phyloP scores from a whole-genome alignment of 2,797 vertebrate genomes.

The Chaetodon trifasciatus region DNA sequence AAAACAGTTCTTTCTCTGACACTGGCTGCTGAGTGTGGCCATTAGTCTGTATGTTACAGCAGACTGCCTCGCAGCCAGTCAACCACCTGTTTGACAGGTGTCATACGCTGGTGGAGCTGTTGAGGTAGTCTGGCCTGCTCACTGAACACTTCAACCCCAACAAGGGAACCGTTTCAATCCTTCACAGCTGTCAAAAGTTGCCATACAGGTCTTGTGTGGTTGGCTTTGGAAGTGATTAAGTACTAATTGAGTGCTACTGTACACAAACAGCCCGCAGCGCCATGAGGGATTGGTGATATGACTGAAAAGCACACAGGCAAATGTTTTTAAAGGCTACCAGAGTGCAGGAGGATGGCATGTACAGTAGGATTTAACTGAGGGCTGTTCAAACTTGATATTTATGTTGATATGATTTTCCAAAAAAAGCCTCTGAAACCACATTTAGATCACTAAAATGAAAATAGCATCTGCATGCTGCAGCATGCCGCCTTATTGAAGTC shows the following conservation, averaged over 20 bases:
- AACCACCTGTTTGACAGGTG: conserved; percentile 23
- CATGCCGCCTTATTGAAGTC: no score
- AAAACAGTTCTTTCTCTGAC: not conserved
- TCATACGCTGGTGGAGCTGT: not conserved
- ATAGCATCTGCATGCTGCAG: no score
- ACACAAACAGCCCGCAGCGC: conserved; percentile 25
- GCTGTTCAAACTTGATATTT: not conserved
- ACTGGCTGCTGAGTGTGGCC: not conserved
- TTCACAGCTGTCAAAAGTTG: not conserved
- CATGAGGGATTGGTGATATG: fast-evolving
- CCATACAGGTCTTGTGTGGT: not conserved
- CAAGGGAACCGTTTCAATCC: not conserved
- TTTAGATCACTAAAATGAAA: no score
- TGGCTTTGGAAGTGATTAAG: conserved; percentile 4
- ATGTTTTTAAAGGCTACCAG: not conserved
- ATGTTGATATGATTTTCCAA: not conserved
- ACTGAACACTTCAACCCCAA: not conserved
- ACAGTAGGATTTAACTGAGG: not conserved
- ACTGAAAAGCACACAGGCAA: not conserved
- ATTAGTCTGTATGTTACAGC: not conserved
- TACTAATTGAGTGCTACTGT: not conserved
- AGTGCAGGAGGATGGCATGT: not conserved
- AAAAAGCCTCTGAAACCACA: no score
- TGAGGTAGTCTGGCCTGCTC: not conserved
- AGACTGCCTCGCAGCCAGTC: not conserved